These are phyloP conservation scores for Hartigia nigra DNA, from an alignment of 2,888 invertebrate genomes.

Conservation along the genomic window DNA sequence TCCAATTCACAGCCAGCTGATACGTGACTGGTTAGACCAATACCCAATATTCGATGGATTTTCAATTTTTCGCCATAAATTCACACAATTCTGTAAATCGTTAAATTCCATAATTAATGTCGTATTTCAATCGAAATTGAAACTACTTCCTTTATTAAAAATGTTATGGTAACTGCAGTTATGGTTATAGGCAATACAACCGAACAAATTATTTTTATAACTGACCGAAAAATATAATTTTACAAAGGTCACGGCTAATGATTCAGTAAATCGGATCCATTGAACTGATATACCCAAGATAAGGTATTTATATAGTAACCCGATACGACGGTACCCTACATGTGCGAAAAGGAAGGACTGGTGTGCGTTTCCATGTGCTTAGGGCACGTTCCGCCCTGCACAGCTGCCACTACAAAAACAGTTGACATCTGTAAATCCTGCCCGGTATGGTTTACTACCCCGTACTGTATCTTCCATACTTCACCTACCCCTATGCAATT, in stretches of 20 bases:
- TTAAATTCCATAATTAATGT: slow-evolving; percentile 13
- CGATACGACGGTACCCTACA: slow-evolving; percentile 32
- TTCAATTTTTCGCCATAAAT: slow-evolving; percentile 32
- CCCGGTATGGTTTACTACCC: slow-evolving; percentile 17
- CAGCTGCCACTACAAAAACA: slow-evolving; percentile 58
- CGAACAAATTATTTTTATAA: neutral
- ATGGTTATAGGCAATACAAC: neutral
- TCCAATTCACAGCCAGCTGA: slow-evolving; percentile 46
- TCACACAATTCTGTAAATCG: slow-evolving; percentile 30
- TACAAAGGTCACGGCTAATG: neutral
- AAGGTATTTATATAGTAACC: slow-evolving; percentile 53
- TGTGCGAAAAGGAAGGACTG: neutral
- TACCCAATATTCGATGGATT: slow-evolving; percentile 39
- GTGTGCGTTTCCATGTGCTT: slow-evolving; percentile 20
- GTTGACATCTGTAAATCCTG: slow-evolving; percentile 59
- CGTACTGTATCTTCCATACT: neutral
- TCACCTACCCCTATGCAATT: slow-evolving; percentile 10
- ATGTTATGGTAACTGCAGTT: neutral
- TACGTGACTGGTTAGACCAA: slow-evolving; percentile 47
- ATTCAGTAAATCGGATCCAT: slow-evolving; percentile 1
- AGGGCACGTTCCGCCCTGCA: slow-evolving; percentile 44
- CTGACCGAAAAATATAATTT: neutral
- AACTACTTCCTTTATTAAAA: neutral
- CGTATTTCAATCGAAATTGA: neutral
- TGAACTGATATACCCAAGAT: slow-evolving; percentile 28